Percentiles rank a stretch among this genome's conserved stretches.
Conservation (phyloP, 2,888 invertebrate genomes). For the Doris montereyensis region DNA sequence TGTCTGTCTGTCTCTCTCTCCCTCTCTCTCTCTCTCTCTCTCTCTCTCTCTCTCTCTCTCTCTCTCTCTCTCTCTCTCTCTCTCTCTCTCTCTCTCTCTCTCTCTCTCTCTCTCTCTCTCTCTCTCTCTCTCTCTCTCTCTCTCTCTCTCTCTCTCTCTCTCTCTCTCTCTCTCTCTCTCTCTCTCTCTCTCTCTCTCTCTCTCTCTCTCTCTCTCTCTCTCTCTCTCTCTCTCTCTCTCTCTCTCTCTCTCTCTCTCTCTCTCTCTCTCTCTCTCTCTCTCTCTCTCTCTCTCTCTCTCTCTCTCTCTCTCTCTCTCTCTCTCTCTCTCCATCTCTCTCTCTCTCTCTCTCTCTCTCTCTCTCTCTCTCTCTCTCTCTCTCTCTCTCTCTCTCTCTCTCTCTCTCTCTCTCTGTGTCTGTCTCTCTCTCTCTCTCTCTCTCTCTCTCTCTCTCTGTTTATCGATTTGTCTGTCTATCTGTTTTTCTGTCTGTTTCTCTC, state of each 20-base stretch:
- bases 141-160: neutral
- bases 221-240: neutral
- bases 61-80: neutral
- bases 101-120: neutral
- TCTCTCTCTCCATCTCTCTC: no score
- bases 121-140: slow-evolving; percentile 20
- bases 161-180: neutral
- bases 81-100: neutral
- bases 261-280: neutral
- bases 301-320: neutral
- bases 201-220: neutral
- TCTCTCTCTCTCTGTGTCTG: no score
- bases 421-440: no score
- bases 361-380: neutral
- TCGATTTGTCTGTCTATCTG: no score
- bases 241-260: neutral
- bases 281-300: neutral
- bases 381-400: neutral
- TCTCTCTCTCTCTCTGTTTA: no score
- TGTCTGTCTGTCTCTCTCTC: neutral
- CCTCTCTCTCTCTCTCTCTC: neutral
- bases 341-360: neutral
- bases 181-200: neutral
- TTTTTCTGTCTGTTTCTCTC: no score
- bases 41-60: neutral